phyloP scores from a whole-genome alignment of 2,888 invertebrate genomes.

The Sericinus montela region DNA sequence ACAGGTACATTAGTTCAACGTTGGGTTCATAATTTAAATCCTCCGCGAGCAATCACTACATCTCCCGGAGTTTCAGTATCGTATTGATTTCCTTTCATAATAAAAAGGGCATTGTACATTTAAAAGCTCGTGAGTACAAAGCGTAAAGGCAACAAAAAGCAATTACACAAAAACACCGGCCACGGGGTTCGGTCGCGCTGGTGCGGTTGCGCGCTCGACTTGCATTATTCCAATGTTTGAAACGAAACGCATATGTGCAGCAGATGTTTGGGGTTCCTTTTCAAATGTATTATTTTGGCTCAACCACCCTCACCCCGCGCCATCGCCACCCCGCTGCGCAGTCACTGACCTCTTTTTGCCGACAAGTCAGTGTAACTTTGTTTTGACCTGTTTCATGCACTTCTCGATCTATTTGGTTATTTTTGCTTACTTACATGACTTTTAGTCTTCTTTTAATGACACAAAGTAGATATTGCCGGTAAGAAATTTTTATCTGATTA shows the following conservation, averaged over 20 bases:
- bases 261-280: slow-evolving; percentile 76
- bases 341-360: slow-evolving; percentile 72
- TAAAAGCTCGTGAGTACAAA: slow-evolving; percentile 67
- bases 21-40: slow-evolving; percentile 28
- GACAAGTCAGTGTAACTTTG: slow-evolving; percentile 47
- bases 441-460: slow-evolving; percentile 3
- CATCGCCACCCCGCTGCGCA: slow-evolving; percentile 53
- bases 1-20: slow-evolving; percentile 25
- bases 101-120: slow-evolving; percentile 63
- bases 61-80: slow-evolving; percentile 39
- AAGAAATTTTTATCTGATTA: too few relatives aligned
- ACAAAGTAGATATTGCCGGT: not conserved
- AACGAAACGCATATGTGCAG: slow-evolving; percentile 70
- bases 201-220: slow-evolving; percentile 64
- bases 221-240: slow-evolving; percentile 66
- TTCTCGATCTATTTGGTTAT: slow-evolving; percentile 7
- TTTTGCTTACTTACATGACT: slow-evolving; percentile 2
- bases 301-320: slow-evolving; percentile 46
- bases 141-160: slow-evolving; percentile 70
- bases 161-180: slow-evolving; percentile 54
- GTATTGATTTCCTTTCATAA: slow-evolving; percentile 64
- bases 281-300: slow-evolving; percentile 62
- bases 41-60: slow-evolving; percentile 29
- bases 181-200: slow-evolving; percentile 32
- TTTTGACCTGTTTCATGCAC: slow-evolving; percentile 58